Base-by-base conservation (phyloP, 92 coral and sea anemone genomes). In the Palythoa grandis region DNA sequence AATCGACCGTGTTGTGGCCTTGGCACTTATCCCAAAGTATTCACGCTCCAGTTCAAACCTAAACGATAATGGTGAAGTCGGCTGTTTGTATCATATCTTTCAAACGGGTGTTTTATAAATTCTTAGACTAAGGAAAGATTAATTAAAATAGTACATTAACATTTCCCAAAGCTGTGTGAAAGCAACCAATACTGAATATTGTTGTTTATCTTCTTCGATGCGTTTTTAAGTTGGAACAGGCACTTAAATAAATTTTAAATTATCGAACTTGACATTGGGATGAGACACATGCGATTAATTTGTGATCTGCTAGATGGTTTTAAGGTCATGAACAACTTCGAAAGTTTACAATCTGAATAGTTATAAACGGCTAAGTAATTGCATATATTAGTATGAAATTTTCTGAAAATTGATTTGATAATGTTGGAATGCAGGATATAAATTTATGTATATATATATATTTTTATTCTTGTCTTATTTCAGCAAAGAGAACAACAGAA, bases 401-500 rank as follows among this genome's bases (percentile, higher is more conserved):
- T 43, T 43, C 50, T 43, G 9, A 43, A 43, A 43, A 1, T 43
- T 43, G 50, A 43, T 43, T 43, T 43, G 9, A 43, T 43, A 43
- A 43, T 43, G 50, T 43, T 35, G n/a, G 12, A 38, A 29, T 23
- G 17, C 65, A 23, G 29, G 10, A 52, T n/a, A 8, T 40, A 19
- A 61, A 24, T 4, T 61, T 39, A 13, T 80, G 14, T 9, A 5
- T 43, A 43, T 5, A 43, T 43, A 43, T 43, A 3, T 43, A 43
- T 43, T 3, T 5, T 43, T 43, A 5, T 11, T 40, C 57, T 63
- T 80, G 15, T 66, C 61, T 19, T 11, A 17, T 29, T 53, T 48
- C 53, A 80, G 85, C 85, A 63, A 23, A 80, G 85, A 48, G 85
- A 80, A 80, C 85, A 65, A 48, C 84, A 79, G 60, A 79, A 65